Percentiles rank a stretch among this genome's conserved stretches.
These are phyloP conservation scores for Ethmia dodecea DNA, from an alignment of 2,888 invertebrate species.

Conservation along the genomic window DNA sequence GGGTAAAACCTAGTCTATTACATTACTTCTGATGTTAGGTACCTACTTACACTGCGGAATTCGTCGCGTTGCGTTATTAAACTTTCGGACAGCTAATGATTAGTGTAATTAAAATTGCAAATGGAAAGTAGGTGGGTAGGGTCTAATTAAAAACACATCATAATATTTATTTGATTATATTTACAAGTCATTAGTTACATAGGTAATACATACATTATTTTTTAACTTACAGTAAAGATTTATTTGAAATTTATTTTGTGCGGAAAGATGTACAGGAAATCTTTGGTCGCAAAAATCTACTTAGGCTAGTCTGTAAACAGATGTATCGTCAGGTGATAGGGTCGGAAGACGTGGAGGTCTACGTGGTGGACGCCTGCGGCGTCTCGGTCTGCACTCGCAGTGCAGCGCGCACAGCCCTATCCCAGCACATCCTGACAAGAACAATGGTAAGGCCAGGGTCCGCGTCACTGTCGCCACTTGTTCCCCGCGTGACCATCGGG, in stretches of 20 bases:
- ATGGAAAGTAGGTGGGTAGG: no score
- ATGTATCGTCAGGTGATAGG: conserved; percentile 75
- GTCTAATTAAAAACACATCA: no score
- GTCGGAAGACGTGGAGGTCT: conserved; percentile 79
- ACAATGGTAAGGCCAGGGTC: conserved; percentile 90
- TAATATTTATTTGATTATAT: no score
- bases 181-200: no score
- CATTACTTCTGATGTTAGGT: no score
- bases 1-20: no score
- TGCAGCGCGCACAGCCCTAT: conserved; percentile 91
- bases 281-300: conserved; percentile 25
- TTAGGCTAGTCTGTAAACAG: conserved; percentile 63
- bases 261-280: conserved; percentile 1
- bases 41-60: no score
- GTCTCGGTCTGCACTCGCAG: conserved; percentile 88
- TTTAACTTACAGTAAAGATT: no score
- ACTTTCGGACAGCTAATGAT: no score
- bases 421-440: conserved; percentile 89
- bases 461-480: conserved; percentile 90
- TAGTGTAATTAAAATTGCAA: no score
- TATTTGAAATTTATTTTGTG: conserved; percentile 2
- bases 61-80: no score
- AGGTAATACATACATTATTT: no score
- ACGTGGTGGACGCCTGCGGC: conserved; percentile 80
- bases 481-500: conserved; percentile 89